Evolutionary conservation across 2,797 vertebrate species (phyloP).

Genomic region (Miichthys miiuy): DNA sequence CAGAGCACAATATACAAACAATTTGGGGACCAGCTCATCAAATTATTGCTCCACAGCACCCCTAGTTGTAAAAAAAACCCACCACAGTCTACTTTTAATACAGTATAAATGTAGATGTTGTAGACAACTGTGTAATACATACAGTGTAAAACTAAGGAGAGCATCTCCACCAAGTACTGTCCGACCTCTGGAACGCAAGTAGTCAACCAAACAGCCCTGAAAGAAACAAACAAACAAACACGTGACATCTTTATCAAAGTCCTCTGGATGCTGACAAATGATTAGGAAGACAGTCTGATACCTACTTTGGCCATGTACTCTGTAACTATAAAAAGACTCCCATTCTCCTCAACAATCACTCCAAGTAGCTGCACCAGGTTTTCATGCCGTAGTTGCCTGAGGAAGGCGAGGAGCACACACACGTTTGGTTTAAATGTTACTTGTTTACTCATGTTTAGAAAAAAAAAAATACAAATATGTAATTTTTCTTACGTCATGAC

Average conservation of each 20-base stretch:
- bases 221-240: slow-evolving; percentile 17
- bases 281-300: neutral
- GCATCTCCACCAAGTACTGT: slow-evolving; percentile 93
- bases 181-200: slow-evolving; percentile 94
- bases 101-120: neutral
- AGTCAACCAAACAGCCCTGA: slow-evolving; percentile 97
- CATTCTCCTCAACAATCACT: slow-evolving; percentile 95
- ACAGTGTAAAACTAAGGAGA: slow-evolving; percentile 95
- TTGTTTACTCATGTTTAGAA: neutral
- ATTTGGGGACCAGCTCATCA: neutral
- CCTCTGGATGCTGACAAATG: neutral
- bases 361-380: slow-evolving; percentile 97
- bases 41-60: neutral
- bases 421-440: neutral
- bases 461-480: neutral
- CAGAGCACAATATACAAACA: neutral
- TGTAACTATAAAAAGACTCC: slow-evolving; percentile 94
- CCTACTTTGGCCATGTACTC: slow-evolving; percentile 98
- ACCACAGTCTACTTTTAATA: neutral
- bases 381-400: slow-evolving; percentile 94
- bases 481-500: slow-evolving; percentile 94
- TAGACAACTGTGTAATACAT: slow-evolving; percentile 74
- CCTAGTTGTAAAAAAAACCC: neutral
- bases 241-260: neutral
- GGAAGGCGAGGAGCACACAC: neutral